These are phyloP conservation scores for Homarus americanus DNA, from an alignment of 1,140 invertebrate genomes.

Conservation along the genomic window DNA sequence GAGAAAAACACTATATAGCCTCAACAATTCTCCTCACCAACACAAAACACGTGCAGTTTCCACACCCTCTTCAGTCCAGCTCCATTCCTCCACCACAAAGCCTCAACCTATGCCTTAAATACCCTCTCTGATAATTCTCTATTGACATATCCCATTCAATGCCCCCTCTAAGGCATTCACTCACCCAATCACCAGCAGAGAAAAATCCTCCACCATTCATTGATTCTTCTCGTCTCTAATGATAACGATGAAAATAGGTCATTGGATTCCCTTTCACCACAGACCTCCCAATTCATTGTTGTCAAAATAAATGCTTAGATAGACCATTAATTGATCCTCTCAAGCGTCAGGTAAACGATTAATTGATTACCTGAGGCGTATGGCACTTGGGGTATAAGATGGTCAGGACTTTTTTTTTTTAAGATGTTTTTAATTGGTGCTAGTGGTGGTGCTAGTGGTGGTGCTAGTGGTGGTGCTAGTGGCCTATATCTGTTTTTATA, in stretches of 20 bases:
- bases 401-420: too few species aligned
- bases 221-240: conserved; percentile 35
- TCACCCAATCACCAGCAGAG: conserved; percentile 44
- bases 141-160: conserved; percentile 56
- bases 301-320: conserved; percentile 59
- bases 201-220: conserved; percentile 20
- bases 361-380: conserved; percentile 36
- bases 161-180: conserved; percentile 24
- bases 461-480: too few species aligned
- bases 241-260: conserved; percentile 37
- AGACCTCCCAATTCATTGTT: conserved; percentile 20
- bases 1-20: too few species aligned
- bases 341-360: conserved; percentile 41
- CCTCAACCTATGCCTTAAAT: conserved; percentile 14
- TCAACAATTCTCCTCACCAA: too few species aligned
- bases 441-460: too few species aligned
- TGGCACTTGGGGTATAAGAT: conserved; percentile 9
- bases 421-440: too few species aligned
- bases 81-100: conserved; percentile 33
- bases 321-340: conserved; percentile 31
- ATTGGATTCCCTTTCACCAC: conserved; percentile 26
- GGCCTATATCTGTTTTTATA: too few species aligned
- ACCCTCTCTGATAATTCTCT: conserved; percentile 50
- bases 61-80: background rate
- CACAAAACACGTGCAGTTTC: conserved; percentile 27